phyloP scores from a whole-genome alignment of 53 echinoderm and acorn worm species.

The Luidia sarsii region DNA sequence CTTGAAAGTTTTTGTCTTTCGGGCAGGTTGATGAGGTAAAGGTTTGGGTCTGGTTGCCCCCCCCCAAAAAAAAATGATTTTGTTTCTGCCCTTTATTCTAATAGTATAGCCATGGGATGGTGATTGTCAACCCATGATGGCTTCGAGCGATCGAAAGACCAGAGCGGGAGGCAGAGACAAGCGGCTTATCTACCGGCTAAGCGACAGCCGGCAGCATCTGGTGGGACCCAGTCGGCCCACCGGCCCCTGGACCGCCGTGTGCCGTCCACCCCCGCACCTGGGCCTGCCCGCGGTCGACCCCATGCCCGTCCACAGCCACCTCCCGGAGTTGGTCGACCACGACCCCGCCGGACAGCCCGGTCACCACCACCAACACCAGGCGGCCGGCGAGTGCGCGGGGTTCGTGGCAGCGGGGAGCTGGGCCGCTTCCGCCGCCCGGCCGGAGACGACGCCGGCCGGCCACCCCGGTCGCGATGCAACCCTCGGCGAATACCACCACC shows the following conservation, averaged over 20 bases:
- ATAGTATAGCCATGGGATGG: too few species aligned
- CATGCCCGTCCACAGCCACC: slow-evolving; percentile 27
- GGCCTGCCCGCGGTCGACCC: background rate
- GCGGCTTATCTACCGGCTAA: slow-evolving; percentile 39
- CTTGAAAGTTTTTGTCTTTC: too few species aligned
- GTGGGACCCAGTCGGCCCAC: slow-evolving; percentile 23
- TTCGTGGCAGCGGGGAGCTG: slow-evolving; percentile 44
- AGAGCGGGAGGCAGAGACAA: background rate
- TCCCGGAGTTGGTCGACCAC: slow-evolving; percentile 13
- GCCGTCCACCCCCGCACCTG: background rate
- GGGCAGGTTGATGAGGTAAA: too few species aligned
- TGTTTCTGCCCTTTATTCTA: too few species aligned
- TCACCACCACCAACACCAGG: background rate
- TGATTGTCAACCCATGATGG: slow-evolving; percentile 10
- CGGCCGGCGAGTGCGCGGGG: slow-evolving; percentile 31
- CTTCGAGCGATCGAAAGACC: slow-evolving; percentile 15
- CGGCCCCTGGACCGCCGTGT: background rate
- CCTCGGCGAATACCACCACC: slow-evolving; percentile 1
- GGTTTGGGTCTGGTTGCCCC: too few species aligned
- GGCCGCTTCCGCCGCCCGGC: background rate
- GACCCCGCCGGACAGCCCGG: background rate
- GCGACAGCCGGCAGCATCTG: slow-evolving; percentile 48
- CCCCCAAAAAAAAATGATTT: too few species aligned
- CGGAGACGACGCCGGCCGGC: background rate
- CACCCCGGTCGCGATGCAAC: background rate